Evolutionary conservation across 92 coral and sea anemone species (phyloP), one percentile per base, ranked within the genome.

Genomic region (Siderastrea siderea): DNA sequence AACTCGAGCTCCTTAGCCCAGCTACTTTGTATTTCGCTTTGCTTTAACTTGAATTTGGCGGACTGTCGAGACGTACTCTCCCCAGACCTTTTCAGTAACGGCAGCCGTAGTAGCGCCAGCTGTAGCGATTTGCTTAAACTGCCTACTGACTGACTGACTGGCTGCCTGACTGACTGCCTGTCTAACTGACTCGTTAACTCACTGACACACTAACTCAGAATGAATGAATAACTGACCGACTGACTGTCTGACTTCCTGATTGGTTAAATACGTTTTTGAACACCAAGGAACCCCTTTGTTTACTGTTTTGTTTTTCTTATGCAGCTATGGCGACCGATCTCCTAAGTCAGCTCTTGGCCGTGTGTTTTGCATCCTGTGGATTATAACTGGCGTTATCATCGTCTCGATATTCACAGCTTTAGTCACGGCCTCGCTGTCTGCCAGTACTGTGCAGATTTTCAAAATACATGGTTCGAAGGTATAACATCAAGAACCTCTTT

Each of bases 341-440:
- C 98, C 98, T 15, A 95, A 94, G 96, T 95, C 98, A 50, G 92
- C 93, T 62, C 79, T 95, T 78, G 94, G 95, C 19, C 93, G 95
- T 16, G 90, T 89, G 78, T 95, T 95, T 64, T 95, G 98, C 50
- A 91, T 95, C 74, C 71, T 95, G 46, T 95, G 98, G 95, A 95
- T 95, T 38, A 78, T 95, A 43, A 93, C 92, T 12, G 98, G 98
- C 19, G 94, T 95, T n/a, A 87, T 94, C 49, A 95, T 95, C 44
- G 83, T 95, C 53, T 94, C 98, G 38, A 95, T 95, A 62, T 95
- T 95, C 47, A 91, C 98, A 69, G 98, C 98, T 11, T 91, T 95
- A 7, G 95, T 95, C 57, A 95, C 98, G 6, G 95, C 98, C 55
- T 95, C 98, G 17, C 69, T 92, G n/a, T 92, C 85, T 65, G 95